Conservation (phyloP, 2,113 vertebrate species). For the Monopterus albus region DNA sequence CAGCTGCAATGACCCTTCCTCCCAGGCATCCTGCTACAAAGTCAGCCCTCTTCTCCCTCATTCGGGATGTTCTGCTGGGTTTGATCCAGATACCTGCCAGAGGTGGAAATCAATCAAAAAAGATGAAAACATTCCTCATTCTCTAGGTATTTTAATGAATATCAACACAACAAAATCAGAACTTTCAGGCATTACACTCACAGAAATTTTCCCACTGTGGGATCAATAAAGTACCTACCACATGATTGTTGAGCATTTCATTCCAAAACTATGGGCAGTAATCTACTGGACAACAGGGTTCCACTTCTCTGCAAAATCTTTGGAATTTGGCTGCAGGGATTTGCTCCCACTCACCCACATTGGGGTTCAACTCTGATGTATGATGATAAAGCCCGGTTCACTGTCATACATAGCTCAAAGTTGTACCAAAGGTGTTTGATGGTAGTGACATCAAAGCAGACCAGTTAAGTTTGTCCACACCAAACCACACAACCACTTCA, state of each 20-base stretch:
- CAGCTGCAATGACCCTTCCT: slow-evolving; percentile 89
- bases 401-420: too few relatives aligned
- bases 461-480: too few relatives aligned
- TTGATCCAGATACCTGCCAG: slow-evolving; percentile 90
- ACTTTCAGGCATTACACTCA: not conserved
- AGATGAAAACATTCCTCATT: not conserved
- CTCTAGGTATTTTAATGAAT: not conserved
- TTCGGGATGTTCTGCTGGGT: slow-evolving; percentile 87
- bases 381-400: too few relatives aligned
- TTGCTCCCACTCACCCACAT: not conserved
- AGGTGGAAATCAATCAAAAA: slow-evolving; percentile 9
- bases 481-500: too few relatives aligned
- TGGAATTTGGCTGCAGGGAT: too few relatives aligned
- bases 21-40: slow-evolving; percentile 92
- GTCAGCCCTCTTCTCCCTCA: slow-evolving; percentile 96
- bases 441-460: too few relatives aligned
- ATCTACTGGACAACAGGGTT: not conserved
- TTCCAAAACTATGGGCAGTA: not conserved
- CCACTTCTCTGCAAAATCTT: too few relatives aligned
- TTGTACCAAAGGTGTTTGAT: too few relatives aligned
- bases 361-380: too few relatives aligned
- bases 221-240: too few relatives aligned
- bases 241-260: not conserved
- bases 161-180: not conserved
- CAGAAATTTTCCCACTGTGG: too few relatives aligned